These are phyloP conservation scores for Gandaritis pyraliata DNA, from an alignment of 2,888 invertebrate genomes.

Conservation along the genomic window DNA sequence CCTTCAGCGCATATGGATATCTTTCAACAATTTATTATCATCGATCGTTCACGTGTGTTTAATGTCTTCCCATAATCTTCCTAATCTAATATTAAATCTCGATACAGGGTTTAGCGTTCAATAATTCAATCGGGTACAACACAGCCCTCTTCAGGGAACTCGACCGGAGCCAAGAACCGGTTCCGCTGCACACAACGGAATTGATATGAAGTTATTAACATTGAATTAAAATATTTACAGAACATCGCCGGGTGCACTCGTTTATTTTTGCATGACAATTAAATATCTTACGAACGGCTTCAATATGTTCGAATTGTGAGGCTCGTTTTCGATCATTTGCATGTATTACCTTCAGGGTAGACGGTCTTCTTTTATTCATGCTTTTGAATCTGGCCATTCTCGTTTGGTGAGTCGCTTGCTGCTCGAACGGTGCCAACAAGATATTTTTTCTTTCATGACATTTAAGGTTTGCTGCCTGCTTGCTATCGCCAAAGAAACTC, in stretches of 20 bases:
- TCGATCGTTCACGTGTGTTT: slow-evolving; percentile 37
- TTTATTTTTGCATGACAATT: slow-evolving; percentile 77
- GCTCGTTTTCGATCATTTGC: slow-evolving; percentile 63
- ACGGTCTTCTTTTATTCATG: slow-evolving; percentile 71
- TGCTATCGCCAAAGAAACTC: slow-evolving; percentile 49
- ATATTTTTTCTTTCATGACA: slow-evolving; percentile 61
- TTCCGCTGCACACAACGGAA: slow-evolving; percentile 53
- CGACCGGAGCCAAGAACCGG: slow-evolving; percentile 54
- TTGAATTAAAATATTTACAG: slow-evolving; percentile 75
- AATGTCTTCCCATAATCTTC: slow-evolving; percentile 42
- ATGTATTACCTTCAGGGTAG: slow-evolving; percentile 65
- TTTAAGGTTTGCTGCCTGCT: slow-evolving; percentile 48
- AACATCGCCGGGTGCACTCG: slow-evolving; percentile 61
- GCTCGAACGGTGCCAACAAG: slow-evolving; percentile 67
- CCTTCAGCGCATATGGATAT: slow-evolving; percentile 34
- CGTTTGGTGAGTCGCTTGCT: slow-evolving; percentile 62
- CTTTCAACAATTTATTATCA: slow-evolving; percentile 36
- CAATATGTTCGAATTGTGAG: slow-evolving; percentile 57
- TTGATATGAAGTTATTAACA: slow-evolving; percentile 72
- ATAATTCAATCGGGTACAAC: slow-evolving; percentile 61
- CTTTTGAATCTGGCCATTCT: slow-evolving; percentile 72
- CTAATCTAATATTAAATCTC: slow-evolving; percentile 58
- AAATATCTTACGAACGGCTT: slow-evolving; percentile 59
- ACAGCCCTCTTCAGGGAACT: slow-evolving; percentile 46
- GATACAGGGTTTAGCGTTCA: slow-evolving; percentile 53